Base-by-base conservation (phyloP, 1,140 invertebrate genomes). In the Berghia stephanieae region DNA sequence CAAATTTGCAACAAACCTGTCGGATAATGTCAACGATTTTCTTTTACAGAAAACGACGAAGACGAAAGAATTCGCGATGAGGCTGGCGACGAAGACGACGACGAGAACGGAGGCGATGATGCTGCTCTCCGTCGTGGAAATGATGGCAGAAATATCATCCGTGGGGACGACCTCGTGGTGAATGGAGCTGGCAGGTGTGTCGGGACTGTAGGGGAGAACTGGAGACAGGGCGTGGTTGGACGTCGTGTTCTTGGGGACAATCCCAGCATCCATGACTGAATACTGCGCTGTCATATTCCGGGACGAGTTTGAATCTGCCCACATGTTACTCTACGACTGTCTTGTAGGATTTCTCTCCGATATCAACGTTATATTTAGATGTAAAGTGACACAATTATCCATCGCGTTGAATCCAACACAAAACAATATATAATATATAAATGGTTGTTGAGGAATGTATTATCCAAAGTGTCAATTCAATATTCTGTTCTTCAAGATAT, bases 1-100 rank as follows among this genome's bases (percentile, higher is more conserved):
- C 63, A 94, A 89, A 84, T 94, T 94, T 82, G 94, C 91, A 31
- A 94, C 92, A 86, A 94, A 94, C 88, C 93, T 91, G 89, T 93
- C 93, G 42, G 92, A 93, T 68, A 93, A 90, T 13, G 92, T 92
- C 73, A 93, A 87, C 2, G 92, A 84, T 1, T 92, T 92, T 46
- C 82, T 75, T 77, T 91, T 89, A 77, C 92, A 90, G 85, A 93
- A 93, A 16, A 92, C 91, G 43, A 93, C 83, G 55, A 93, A 87
- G 16, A 93, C 90, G 46, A 92, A 85, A 6, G 88, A 83, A 84
- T 93, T 93, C 79, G 91, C 90, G 16, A 90, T 85, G 10, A 91
- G 82, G 46, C 91, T 91, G 63, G 87, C 79, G 6, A 83, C 27
- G 74, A 86, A 86, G 31, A 88, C 86, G 34, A 83, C 24, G 34